Conservation (phyloP, 2,797 vertebrate species). For the Gymnopithys bicolor region DNA sequence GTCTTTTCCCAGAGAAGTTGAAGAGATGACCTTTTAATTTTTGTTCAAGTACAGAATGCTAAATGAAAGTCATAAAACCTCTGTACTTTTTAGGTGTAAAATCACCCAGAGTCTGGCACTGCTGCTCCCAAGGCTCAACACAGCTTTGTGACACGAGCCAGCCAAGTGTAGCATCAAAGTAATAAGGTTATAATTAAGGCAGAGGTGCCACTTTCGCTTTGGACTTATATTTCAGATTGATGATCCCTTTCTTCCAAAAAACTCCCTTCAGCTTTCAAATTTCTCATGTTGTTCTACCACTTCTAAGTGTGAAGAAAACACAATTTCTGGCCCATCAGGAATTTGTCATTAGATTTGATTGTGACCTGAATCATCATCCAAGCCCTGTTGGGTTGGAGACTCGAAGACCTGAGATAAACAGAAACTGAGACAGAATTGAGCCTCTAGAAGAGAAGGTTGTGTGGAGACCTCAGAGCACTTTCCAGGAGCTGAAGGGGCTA, state of each 20-base stretch:
- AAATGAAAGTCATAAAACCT: neutral
- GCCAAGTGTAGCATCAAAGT: neutral
- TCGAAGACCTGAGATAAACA: neutral
- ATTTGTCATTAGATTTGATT: neutral
- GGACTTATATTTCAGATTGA: neutral
- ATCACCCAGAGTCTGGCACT: neutral
- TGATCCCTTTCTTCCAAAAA: neutral
- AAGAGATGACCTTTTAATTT: conserved; percentile 38
- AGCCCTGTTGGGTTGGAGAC: neutral
- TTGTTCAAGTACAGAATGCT: neutral
- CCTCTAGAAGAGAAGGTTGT: neutral
- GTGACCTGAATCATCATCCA: neutral
- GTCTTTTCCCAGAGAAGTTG: neutral
- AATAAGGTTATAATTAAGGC: neutral
- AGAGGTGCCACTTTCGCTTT: neutral
- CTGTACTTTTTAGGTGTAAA: neutral
- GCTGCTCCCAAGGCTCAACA: neutral
- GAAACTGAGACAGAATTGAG: neutral
- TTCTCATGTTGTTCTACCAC: neutral
- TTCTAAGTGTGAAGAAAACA: neutral
- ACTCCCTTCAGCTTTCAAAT: neutral
- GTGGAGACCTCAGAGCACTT: neutral
- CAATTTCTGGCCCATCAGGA: neutral
- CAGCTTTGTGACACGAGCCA: neutral
- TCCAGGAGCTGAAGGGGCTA: no score